These are phyloP conservation scores for Drosophila azteca DNA, from an alignment of 1,140 invertebrate genomes.

Conservation along the genomic window DNA sequence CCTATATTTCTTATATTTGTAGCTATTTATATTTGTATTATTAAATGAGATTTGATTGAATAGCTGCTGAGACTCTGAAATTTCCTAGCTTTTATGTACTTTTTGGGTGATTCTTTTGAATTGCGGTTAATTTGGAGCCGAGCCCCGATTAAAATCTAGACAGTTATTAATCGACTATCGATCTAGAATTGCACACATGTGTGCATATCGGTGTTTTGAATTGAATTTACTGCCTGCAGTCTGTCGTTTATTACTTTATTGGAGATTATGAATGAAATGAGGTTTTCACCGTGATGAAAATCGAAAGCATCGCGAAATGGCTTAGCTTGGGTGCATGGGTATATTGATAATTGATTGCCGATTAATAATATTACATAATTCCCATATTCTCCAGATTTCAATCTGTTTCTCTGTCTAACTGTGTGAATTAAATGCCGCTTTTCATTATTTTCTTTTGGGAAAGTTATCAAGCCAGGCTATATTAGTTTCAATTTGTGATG, in stretches of 20 bases:
- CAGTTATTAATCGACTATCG: too few relatives aligned
- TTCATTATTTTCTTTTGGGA: slow-evolving; percentile 78
- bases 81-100: too few relatives aligned
- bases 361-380: slow-evolving; percentile 68
- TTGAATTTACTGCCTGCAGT: background rate
- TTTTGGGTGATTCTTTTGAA: too few relatives aligned
- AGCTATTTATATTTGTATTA: too few relatives aligned
- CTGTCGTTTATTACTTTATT: too few relatives aligned
- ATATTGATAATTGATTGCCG: slow-evolving; percentile 66
- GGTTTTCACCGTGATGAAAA: slow-evolving; percentile 60
- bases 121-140: too few relatives aligned
- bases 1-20: too few relatives aligned
- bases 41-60: too few relatives aligned
- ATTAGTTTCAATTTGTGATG: slow-evolving; percentile 72
- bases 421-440: slow-evolving; percentile 55
- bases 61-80: too few relatives aligned
- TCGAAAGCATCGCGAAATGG: slow-evolving; percentile 70
- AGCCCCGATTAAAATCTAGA: too few relatives aligned
- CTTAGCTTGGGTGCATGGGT: slow-evolving; percentile 30
- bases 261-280: background rate
- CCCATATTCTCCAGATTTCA: slow-evolving; percentile 48
- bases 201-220: background rate
- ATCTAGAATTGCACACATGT: too few relatives aligned
- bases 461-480: slow-evolving; percentile 62
- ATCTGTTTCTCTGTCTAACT: slow-evolving; percentile 5